These are phyloP conservation scores for Macrocentrus cingulum DNA, from an alignment of 1,140 invertebrate genomes.

Conservation along the genomic window DNA sequence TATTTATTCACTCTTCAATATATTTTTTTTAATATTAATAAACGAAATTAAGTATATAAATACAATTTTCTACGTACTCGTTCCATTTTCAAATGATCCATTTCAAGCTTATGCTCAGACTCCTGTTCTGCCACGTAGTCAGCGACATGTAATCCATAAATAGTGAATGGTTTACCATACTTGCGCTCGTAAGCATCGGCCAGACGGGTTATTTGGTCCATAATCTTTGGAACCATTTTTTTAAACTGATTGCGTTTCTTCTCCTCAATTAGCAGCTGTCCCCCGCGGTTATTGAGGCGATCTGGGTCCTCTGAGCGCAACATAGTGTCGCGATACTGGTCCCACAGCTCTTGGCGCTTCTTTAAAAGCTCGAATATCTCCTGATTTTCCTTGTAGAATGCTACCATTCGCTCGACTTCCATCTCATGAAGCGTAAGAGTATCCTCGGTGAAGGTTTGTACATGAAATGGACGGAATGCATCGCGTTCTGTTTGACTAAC, in stretches of 20 bases:
- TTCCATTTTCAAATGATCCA: slow-evolving; percentile 47
- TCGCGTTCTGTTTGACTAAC: slow-evolving; percentile 64
- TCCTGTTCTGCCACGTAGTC: slow-evolving; percentile 62
- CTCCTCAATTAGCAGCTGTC: slow-evolving; percentile 79
- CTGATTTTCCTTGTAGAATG: slow-evolving; percentile 68
- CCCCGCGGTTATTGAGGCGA: slow-evolving; percentile 81
- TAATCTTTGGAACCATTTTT: slow-evolving; percentile 70
- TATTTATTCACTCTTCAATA: too few relatives aligned
- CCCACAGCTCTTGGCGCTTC: slow-evolving; percentile 66
- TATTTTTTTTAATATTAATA: too few relatives aligned
- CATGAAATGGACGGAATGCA: slow-evolving; percentile 64
- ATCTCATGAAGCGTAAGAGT: slow-evolving; percentile 72
- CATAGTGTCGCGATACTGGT: slow-evolving; percentile 70
- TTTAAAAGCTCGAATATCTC: slow-evolving; percentile 66
- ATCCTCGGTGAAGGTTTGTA: slow-evolving; percentile 73
- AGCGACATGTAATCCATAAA: slow-evolving; percentile 63
- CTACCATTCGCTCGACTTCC: slow-evolving; percentile 69
- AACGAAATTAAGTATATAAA: too few relatives aligned
- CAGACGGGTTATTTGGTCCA: slow-evolving; percentile 62
- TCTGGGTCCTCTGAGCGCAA: slow-evolving; percentile 73
- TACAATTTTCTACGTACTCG: too few relatives aligned
- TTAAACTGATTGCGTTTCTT: slow-evolving; percentile 75
- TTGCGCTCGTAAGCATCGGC: slow-evolving; percentile 61
- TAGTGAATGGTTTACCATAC: slow-evolving; percentile 59
- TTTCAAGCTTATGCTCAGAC: slow-evolving; percentile 52